Evolutionary conservation across 2,113 vertebrate genomes (phyloP), one percentile per base, ranked within the genome.

Genomic region (Lepus timidus): DNA sequence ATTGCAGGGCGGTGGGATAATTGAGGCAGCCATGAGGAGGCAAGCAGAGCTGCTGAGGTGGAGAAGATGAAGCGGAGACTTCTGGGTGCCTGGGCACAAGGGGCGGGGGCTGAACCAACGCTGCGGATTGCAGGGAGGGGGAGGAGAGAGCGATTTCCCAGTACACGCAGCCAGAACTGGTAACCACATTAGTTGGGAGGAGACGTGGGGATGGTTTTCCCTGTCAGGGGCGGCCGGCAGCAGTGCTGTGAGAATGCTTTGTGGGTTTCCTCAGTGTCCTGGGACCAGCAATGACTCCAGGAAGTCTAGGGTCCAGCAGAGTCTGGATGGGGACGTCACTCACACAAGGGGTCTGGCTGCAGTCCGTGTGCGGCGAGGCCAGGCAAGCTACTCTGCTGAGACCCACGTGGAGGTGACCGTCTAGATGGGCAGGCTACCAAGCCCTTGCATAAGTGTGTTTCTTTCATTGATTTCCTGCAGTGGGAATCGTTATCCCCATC

Each of bases 201-300:
- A 11, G 58, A 84, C 51, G 86, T 84, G 49, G 36, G 58, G 82
- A n/a, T 68, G 62, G 16, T 39, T 91, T 74, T 85, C 62, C 62
- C 29, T 95, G 20, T 12, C 23, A 81, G 73, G 29, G 33, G 65
- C 10, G 6, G 44, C 79, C 92, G 61, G 61, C 80, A 85, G 80
- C 44, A 9, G 52, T 12, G 27, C 85, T 71, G 55, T 44, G 52
- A 88, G 95, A 65, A 85, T n/a, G 74, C 49, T 27, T 52, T 23
- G 64, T 51, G 74, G 64, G 73, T 90, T 82, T 79, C 33, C 79
- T 96, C 79, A 27, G 55, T 76, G 55, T 68, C 33, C 79, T 68
- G 33, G 80, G 62, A 29, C 67, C 75, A 51, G 91, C 49, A 85
- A 62, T 78, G n/a, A 80, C 73, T n/a, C 73, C 44, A 62, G 89